Base-by-base conservation (phyloP, 2,113 vertebrate species). In the Anarrhichthys ocellatus region DNA sequence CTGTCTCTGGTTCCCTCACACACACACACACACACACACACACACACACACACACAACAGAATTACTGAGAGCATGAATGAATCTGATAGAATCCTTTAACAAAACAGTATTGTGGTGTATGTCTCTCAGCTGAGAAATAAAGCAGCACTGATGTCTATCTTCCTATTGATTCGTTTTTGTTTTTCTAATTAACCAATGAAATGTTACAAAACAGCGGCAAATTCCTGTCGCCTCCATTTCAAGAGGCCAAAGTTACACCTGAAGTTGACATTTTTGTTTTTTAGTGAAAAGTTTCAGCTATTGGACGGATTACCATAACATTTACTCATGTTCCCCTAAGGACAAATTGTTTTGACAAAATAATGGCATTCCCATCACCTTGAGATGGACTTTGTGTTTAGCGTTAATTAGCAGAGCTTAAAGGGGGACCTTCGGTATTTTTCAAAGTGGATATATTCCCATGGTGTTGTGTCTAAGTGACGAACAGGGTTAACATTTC, bases 21-120 rank as follows among this genome's bases (percentile, higher is more conserved):
- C 32, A 29, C 71, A 11, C 38, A 52, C 46, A 22, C 46, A 48
- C 46, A 18, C 46, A 18, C 46, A 48, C 46, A 18, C 46, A 48
- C 65, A 3, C 69, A 11, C 52, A 42, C 52, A 42, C 34, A 24
- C 69, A 24, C 48, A 29, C n/a, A 46, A 46, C 58, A 61, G 27
- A 61, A 34, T 61, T 71, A 38, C 38, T 76, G 50, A 65, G 40
- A 59, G 42, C 59, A 80, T 74, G 62, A 77, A 68, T 59, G 34
- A 74, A 78, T 71, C 70, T 20, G 20, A 22, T 11, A 38, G 44
- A 52, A 27, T 56, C 20, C 46, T 68, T 40, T 18, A 63, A 50
- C 24, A 62, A 68, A 9, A 42, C 68, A 24, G 11, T 2, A 3
- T 15, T 10, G 5, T 14, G n/a, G 7, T 38, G 24, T 69, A 15